Evolutionary conservation across 2,888 invertebrate genomes (phyloP).

Genomic region (Steinernema hermaphroditum): DNA sequence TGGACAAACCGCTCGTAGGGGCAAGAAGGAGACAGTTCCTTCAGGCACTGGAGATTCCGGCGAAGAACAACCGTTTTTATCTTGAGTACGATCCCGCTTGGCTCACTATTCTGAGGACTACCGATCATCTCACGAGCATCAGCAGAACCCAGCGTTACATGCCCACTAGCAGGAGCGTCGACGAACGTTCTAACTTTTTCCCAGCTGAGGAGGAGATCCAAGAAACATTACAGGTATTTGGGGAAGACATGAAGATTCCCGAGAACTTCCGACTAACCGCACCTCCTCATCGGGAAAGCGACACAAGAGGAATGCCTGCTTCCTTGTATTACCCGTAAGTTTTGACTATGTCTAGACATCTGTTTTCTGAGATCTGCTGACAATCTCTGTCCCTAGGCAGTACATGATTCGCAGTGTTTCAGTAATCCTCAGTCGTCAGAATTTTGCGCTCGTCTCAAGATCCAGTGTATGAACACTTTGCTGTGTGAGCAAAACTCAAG

Average conservation of each 20-base stretch:
- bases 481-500: constrained; percentile 42
- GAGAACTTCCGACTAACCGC: constrained; percentile 80
- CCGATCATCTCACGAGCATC: constrained; percentile 72
- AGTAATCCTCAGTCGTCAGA: constrained; percentile 60
- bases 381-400: not conserved
- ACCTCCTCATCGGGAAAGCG: constrained; percentile 69
- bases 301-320: constrained; percentile 28
- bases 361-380: not conserved
- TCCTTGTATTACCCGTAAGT: constrained; percentile 48
- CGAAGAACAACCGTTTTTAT: constrained; percentile 43
- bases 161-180: constrained; percentile 68
- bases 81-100: constrained; percentile 87
- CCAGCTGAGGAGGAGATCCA: constrained; percentile 69
- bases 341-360: too few relatives aligned
- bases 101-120: constrained; percentile 83
- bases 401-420: not conserved
- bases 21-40: constrained; percentile 70
- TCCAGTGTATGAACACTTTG: constrained; percentile 56
- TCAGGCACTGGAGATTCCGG: constrained; percentile 46
- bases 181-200: constrained; percentile 69
- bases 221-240: constrained; percentile 74
- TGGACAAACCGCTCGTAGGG: constrained; percentile 82
- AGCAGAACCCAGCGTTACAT: not conserved
- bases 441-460: constrained; percentile 59
- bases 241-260: constrained; percentile 76